A percentile compares a stretch with the other conserved stretches of the same genome.
Evolutionary conservation across 2,888 invertebrate genomes (phyloP).

Genomic region (Smittia aterrima): DNA sequence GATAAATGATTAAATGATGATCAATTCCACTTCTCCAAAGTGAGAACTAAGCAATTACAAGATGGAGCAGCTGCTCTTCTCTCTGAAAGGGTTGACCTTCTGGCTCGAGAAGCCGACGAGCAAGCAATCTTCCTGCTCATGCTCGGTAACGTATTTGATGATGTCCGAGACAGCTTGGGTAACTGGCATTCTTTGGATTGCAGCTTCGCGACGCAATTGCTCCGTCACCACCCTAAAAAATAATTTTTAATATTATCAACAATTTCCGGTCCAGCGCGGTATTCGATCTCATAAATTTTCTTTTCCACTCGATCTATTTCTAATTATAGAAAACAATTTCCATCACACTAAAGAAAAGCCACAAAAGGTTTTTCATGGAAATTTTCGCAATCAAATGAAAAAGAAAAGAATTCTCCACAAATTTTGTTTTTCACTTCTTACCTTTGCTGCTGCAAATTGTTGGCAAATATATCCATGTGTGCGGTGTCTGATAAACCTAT

Average conservation of each 20-base stretch:
- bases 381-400: not conserved
- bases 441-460: constrained; percentile 90
- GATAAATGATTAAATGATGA: not conserved
- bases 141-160: constrained; percentile 85
- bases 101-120: constrained; percentile 91
- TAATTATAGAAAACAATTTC: not conserved
- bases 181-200: constrained; percentile 79
- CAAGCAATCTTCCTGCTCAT: constrained; percentile 89
- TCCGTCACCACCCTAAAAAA: constrained; percentile 72
- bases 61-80: constrained; percentile 84
- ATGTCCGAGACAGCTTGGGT: constrained; percentile 91
- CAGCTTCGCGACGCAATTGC: constrained; percentile 87
- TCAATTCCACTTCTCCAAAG: not conserved
- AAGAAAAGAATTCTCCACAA: not conserved
- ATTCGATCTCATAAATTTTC: not conserved
- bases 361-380: not conserved
- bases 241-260: not conserved
- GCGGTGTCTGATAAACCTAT: constrained; percentile 87
- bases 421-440: constrained; percentile 14
- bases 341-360: not conserved
- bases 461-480: constrained; percentile 91
- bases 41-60: constrained; percentile 59
- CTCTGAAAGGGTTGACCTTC: constrained; percentile 92
- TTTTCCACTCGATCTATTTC: not conserved
- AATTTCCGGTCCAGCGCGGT: no score